phyloP scores from a whole-genome alignment of 2,113 vertebrate genomes.

The Antigone vipio region DNA sequence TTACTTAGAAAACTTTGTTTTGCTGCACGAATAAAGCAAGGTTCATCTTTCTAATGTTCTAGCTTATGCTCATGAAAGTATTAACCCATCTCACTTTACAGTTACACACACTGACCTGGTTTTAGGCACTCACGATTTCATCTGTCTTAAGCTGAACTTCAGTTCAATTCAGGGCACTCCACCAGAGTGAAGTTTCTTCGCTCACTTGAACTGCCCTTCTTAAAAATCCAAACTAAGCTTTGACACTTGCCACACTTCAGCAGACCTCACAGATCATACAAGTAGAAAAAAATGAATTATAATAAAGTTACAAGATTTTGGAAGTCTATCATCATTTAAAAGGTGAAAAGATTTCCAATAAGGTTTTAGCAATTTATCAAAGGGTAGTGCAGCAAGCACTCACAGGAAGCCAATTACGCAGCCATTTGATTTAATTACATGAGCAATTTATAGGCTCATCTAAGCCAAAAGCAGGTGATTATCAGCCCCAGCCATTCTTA shows the following conservation, averaged over 20 bases:
- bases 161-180: not conserved
- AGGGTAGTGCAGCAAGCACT: not conserved
- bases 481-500: not conserved
- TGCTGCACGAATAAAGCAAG: not conserved
- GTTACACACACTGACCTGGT: not conserved
- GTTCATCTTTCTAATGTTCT: not conserved
- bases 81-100: not conserved
- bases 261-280: not conserved
- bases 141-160: not conserved
- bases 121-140: not conserved
- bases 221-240: not conserved
- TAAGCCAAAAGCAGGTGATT: not conserved
- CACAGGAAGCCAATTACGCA: not conserved
- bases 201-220: not conserved
- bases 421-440: not conserved
- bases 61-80: fast-evolving
- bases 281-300: not conserved
- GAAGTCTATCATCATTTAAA: not conserved
- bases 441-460: not conserved
- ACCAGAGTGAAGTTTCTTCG: not conserved
- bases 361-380: not conserved
- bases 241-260: not conserved
- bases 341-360: not conserved
- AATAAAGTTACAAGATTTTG: not conserved
- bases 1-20: not conserved